Conservation (phyloP, 2,797 vertebrate genomes). For the Tapera naevia region DNA sequence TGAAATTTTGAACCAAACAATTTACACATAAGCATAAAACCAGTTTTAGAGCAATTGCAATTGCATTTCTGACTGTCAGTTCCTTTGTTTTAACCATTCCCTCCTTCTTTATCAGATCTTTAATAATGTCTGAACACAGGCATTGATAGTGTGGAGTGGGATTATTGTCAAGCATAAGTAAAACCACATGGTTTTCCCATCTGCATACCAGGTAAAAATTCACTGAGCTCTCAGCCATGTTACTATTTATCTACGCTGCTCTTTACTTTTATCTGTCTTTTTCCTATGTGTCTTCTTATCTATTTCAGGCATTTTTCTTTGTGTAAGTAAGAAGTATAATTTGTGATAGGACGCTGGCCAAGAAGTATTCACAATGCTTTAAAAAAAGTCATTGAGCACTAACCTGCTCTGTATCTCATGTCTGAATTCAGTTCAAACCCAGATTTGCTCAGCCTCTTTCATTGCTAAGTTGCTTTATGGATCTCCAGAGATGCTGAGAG, state of each 20-base stretch:
- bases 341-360: neutral
- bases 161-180: conserved; percentile 23
- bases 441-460: conserved; percentile 9
- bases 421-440: neutral
- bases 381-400: conserved; percentile 29
- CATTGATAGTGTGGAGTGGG: neutral
- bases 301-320: neutral
- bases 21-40: neutral
- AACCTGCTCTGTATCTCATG: neutral
- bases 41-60: neutral
- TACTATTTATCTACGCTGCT: neutral
- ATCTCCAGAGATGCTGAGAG: conserved; percentile 2
- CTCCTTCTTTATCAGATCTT: neutral
- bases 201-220: neutral
- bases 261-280: neutral
- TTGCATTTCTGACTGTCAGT: neutral
- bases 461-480: conserved; percentile 24
- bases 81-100: neutral
- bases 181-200: neutral
- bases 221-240: neutral
- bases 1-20: neutral
- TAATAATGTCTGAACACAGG: neutral
- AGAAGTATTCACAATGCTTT: neutral
- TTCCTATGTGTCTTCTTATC: neutral
- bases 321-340: conserved; percentile 7